A percentile compares a stretch with the other conserved stretches of the same genome.
Evolutionary conservation across 1,140 invertebrate species (phyloP).

Genomic region (Dinothrombium tinctorium): DNA sequence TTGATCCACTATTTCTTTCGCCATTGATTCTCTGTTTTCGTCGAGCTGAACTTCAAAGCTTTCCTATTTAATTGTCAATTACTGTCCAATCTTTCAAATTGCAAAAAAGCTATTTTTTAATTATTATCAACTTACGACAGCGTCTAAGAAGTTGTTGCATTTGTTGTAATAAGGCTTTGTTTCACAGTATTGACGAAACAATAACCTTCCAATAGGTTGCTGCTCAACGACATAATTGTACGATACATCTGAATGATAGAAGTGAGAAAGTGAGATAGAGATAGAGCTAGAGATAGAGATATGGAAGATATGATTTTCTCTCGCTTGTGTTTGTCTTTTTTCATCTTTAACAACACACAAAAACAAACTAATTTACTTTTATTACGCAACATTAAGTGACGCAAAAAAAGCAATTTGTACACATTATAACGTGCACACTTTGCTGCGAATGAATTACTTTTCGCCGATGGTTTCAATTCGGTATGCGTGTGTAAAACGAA

Average conservation of each 20-base stretch:
- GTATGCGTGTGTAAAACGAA: too few species aligned
- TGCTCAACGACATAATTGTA: slow-evolving; percentile 92
- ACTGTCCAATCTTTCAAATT: too few species aligned
- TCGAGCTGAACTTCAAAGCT: slow-evolving; percentile 80
- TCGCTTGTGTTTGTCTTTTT: slow-evolving; percentile 1
- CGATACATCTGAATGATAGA: slow-evolving; percentile 45
- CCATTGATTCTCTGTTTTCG: slow-evolving; percentile 51
- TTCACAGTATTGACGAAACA: slow-evolving; percentile 89
- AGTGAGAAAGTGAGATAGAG: too few species aligned
- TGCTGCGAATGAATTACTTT: too few species aligned
- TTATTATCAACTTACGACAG: slow-evolving; percentile 42
- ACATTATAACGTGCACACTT: too few species aligned
- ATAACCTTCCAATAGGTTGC: slow-evolving; percentile 81
- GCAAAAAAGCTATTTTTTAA: too few species aligned
- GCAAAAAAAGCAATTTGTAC: too few species aligned
- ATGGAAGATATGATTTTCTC: background rate
- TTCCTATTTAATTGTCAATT: slow-evolving; percentile 31
- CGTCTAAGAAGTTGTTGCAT: slow-evolving; percentile 73
- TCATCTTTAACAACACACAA: too few species aligned
- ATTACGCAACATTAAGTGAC: too few species aligned
- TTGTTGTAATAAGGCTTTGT: slow-evolving; percentile 55
- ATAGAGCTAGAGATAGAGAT: too few species aligned
- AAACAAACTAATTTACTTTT: too few species aligned
- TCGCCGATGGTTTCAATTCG: too few species aligned
- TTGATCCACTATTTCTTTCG: slow-evolving; percentile 47